phyloP scores from a whole-genome alignment of 2,113 vertebrate species.

The Cranoglanis bouderius region DNA sequence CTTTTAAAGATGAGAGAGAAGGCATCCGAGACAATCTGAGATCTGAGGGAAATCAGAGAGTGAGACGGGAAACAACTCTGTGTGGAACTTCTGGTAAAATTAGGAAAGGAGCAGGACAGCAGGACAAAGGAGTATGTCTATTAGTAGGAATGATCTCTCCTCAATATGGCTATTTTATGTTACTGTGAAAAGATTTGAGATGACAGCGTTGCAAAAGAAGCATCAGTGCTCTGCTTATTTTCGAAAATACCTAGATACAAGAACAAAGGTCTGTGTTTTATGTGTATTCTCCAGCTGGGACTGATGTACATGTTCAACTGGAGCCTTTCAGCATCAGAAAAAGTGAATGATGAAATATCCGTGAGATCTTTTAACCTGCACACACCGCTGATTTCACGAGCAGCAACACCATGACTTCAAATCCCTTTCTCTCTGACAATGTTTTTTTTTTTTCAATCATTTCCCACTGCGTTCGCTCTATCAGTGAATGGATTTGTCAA shows the following conservation, averaged over 20 bases:
- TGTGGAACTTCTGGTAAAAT: neutral
- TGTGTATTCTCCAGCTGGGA: neutral
- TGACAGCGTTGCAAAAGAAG: neutral
- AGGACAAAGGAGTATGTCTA: neutral
- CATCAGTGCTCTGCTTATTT: neutral
- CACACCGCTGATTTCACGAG: neutral
- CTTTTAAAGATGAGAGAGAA: neutral
- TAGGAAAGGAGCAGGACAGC: neutral
- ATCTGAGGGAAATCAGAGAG: neutral
- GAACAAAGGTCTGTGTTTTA: neutral
- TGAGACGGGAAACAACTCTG: neutral
- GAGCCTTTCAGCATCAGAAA: constrained; percentile 3
- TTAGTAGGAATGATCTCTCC: neutral
- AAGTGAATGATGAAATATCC: neutral
- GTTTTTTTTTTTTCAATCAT: constrained; percentile 21
- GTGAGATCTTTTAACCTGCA: constrained; percentile 4
- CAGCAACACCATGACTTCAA: neutral
- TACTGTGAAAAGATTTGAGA: neutral
- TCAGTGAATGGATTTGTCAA: constrained; percentile 61
- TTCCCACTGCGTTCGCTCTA: constrained; percentile 35
- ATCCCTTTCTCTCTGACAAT: neutral
- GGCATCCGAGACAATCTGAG: neutral
- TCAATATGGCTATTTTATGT: neutral
- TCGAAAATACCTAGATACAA: neutral
- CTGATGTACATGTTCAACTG: neutral